Evolutionary conservation across 1,140 invertebrate genomes (phyloP).

Genomic region (Ptiloglossa arizonensis): DNA sequence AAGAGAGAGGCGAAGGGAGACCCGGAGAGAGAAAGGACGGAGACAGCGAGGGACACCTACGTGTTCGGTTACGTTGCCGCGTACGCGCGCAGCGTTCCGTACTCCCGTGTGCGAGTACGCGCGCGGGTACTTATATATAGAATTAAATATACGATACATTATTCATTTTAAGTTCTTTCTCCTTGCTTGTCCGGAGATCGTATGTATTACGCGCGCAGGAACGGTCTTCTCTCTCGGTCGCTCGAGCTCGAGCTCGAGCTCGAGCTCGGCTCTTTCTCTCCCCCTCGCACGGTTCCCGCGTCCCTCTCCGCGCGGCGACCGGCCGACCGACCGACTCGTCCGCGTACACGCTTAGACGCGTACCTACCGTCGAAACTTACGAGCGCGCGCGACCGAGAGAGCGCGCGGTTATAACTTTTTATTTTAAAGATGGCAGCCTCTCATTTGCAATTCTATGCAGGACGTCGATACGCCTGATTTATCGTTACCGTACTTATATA

Average conservation of each 20-base stretch:
- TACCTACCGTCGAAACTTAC: constrained; percentile 41
- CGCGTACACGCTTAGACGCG: constrained; percentile 40
- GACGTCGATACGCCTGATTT: constrained; percentile 81
- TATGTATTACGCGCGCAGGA: constrained; percentile 69
- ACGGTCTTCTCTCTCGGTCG: no score
- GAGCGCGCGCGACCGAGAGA: constrained; percentile 46
- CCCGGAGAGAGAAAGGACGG: constrained; percentile 11
- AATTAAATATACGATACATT: constrained; percentile 83
- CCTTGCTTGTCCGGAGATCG: constrained; percentile 75
- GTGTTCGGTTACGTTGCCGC: constrained; percentile 49
- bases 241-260: no score
- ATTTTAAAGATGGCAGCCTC: constrained; percentile 80
- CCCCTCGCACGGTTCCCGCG: neutral
- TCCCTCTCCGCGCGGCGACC: no score
- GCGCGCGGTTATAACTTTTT: constrained; percentile 74
- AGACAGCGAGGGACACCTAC: constrained; percentile 45
- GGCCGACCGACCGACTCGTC: neutral
- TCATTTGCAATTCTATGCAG: constrained; percentile 82
- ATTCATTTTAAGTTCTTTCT: constrained; percentile 82
- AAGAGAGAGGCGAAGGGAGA: constrained; percentile 8
- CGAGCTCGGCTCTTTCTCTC: constrained; percentile 4
- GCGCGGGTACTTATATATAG: constrained; percentile 74
- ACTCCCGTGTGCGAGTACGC: constrained; percentile 23
- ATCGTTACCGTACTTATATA: constrained; percentile 80
- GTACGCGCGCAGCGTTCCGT: constrained; percentile 9